A percentile compares a stretch with the other conserved stretches of the same genome.
phyloP scores from a whole-genome alignment of 2,797 vertebrate species.

The Cygnus olor region DNA sequence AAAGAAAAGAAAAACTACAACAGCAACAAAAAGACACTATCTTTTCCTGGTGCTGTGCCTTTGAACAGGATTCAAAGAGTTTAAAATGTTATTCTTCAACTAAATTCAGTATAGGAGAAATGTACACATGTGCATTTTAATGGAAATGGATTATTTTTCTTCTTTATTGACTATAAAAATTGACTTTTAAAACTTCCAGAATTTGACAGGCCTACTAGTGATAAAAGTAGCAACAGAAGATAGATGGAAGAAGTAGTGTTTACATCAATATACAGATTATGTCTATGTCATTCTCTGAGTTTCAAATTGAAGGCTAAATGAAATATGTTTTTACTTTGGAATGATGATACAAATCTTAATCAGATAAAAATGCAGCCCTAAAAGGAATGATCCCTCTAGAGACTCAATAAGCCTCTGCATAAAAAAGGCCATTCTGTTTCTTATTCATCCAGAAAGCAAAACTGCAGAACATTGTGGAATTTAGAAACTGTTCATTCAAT shows the following conservation, averaged over 20 bases:
- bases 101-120: not conserved
- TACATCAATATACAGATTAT: not conserved
- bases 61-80: not conserved
- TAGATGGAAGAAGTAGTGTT: fast-evolving
- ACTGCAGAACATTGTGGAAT: not conserved
- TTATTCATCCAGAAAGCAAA: not conserved
- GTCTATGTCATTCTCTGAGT: not conserved
- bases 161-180: not conserved
- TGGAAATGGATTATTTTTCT: not conserved
- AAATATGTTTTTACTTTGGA: not conserved
- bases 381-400: not conserved
- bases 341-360: not conserved
- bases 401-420: not conserved
- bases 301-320: not conserved
- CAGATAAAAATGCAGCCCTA: not conserved
- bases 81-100: not conserved
- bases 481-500: not conserved
- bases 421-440: not conserved
- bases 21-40: not conserved
- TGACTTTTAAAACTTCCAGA: not conserved
- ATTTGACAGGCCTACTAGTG: not conserved
- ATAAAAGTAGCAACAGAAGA: not conserved
- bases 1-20: not conserved
- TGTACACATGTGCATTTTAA: not conserved
- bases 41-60: not conserved